These are phyloP conservation scores for Helleia helle DNA, from an alignment of 2,888 invertebrate genomes.

Conservation along the genomic window DNA sequence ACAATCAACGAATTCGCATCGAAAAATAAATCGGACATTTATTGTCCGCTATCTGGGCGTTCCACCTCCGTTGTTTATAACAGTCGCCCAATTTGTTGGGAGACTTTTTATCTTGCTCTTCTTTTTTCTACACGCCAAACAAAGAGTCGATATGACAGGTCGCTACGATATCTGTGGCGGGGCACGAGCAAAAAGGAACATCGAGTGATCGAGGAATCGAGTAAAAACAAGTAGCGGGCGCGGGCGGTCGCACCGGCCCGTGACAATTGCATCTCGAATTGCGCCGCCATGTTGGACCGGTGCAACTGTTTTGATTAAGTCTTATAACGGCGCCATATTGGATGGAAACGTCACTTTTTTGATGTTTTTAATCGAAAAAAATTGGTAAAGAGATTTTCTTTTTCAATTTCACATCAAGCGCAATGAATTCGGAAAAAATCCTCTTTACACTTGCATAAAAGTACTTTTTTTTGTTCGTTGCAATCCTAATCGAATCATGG, in stretches of 20 bases:
- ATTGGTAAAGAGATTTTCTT: too few species aligned
- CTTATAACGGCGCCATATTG: slow-evolving; percentile 27
- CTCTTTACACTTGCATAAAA: too few species aligned
- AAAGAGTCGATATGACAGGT: slow-evolving; percentile 70
- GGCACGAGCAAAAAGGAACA: slow-evolving; percentile 60
- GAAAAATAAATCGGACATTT: slow-evolving; percentile 63
- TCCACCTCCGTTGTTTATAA: slow-evolving; percentile 71
- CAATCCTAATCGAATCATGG: too few species aligned
- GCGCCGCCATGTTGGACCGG: slow-evolving; percentile 62
- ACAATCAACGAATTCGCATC: slow-evolving; percentile 66
- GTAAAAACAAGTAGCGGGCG: slow-evolving; percentile 57
- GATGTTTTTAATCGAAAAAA: too few species aligned
- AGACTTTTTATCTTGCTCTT: slow-evolving; percentile 60
- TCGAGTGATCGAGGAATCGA: slow-evolving; percentile 62
- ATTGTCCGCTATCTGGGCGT: slow-evolving; percentile 68
- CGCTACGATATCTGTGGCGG: slow-evolving; percentile 55
- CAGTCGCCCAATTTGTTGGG: slow-evolving; percentile 70
- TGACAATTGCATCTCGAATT: slow-evolving; percentile 68
- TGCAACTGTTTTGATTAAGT: slow-evolving; percentile 44
- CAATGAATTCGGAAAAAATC: too few species aligned
- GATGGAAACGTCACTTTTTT: not conserved
- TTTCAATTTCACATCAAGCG: too few species aligned
- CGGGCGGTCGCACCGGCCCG: slow-evolving; percentile 41
- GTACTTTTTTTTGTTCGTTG: too few species aligned
- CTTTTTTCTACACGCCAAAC: slow-evolving; percentile 56